Percentiles rank a stretch among this genome's conserved stretches.
Evolutionary conservation across 2,113 vertebrate species (phyloP).

Genomic region (Lipotes vexillifer): DNA sequence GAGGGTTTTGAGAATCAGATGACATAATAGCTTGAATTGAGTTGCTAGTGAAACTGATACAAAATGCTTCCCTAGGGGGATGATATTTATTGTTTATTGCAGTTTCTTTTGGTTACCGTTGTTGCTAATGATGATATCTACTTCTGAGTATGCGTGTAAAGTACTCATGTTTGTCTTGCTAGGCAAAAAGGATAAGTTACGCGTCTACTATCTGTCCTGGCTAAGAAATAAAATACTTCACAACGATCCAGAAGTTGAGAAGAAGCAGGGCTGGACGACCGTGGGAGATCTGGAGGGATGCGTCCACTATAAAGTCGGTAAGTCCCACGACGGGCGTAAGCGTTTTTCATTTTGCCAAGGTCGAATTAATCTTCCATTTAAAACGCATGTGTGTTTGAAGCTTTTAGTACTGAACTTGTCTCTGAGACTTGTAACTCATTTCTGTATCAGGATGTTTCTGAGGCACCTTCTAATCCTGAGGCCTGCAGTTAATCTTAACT

Average conservation of each 20-base stretch:
- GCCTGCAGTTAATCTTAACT: background rate
- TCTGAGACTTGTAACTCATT: background rate
- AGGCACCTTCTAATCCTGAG: background rate
- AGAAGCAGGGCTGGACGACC: constrained; percentile 98
- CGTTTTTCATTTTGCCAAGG: background rate
- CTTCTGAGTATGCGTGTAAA: background rate
- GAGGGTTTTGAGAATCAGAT: background rate
- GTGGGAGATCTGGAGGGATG: constrained; percentile 97
- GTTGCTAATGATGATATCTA: background rate
- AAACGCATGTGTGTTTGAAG: background rate
- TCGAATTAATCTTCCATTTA: background rate
- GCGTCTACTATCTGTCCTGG: constrained; percentile 99
- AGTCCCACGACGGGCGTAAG: constrained; percentile 28
- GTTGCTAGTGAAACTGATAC: background rate
- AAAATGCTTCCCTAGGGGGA: background rate
- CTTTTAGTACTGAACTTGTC: background rate
- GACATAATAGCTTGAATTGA: background rate
- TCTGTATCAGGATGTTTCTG: constrained; percentile 22
- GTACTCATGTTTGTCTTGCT: constrained; percentile 54
- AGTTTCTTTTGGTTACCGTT: background rate
- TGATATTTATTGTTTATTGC: background rate
- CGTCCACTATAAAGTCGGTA: constrained; percentile 99
- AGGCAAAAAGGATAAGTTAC: constrained; percentile 99
- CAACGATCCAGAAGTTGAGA: constrained; percentile 98
- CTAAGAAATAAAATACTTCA: constrained; percentile 99